A percentile compares a stretch with the other conserved stretches of the same genome.
These are phyloP conservation scores for Polyodon spathula DNA, from an alignment of 2,113 vertebrate genomes.

Conservation along the genomic window DNA sequence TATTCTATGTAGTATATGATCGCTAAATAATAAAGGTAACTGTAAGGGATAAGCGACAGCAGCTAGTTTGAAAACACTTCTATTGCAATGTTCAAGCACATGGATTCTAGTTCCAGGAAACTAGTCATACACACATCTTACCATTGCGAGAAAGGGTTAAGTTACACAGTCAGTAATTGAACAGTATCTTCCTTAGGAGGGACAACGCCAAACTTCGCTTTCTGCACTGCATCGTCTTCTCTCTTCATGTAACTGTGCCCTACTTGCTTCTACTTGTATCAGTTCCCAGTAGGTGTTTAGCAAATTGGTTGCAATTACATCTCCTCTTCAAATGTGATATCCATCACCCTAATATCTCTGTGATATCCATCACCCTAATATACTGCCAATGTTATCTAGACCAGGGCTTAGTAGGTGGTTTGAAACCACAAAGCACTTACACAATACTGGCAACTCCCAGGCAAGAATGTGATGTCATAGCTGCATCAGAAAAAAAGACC, in stretches of 20 bases:
- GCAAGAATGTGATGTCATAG: neutral
- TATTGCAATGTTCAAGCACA: neutral
- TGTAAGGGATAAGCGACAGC: conserved; percentile 1
- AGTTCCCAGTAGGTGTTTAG: conserved; percentile 1
- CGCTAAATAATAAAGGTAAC: neutral
- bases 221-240: neutral
- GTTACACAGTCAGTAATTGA: conserved; percentile 19
- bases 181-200: no score
- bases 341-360: neutral
- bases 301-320: neutral
- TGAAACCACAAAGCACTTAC: neutral
- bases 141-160: neutral
- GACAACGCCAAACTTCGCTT: no score
- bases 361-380: neutral
- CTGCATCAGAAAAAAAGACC: neutral
- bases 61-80: neutral
- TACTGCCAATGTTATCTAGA: neutral
- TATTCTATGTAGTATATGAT: neutral
- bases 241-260: conserved; percentile 6
- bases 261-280: conserved; percentile 4
- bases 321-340: neutral
- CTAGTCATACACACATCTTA: conserved; percentile 2
- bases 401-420: neutral
- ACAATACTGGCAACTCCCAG: neutral
- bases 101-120: conserved; percentile 3